Conservation (phyloP, 2,113 vertebrate species). For the Maccullochella peelii region DNA sequence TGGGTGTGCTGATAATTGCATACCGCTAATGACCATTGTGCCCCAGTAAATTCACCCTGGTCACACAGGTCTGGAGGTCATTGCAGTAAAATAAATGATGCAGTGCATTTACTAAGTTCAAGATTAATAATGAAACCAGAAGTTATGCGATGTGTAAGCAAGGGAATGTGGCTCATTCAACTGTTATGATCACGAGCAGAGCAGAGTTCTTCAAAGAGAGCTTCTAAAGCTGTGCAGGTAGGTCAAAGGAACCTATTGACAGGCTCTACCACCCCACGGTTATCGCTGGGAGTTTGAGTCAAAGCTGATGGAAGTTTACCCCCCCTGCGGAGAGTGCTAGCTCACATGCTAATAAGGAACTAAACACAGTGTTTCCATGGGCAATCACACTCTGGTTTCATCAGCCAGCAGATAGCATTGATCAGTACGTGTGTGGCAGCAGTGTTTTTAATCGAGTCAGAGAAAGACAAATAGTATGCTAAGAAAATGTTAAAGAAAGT, state of each 20-base stretch:
- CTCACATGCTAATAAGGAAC: slow-evolving; percentile 56
- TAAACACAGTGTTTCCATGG: slow-evolving; percentile 57
- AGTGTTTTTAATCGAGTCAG: slow-evolving; percentile 44
- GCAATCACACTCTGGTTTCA: slow-evolving; percentile 41
- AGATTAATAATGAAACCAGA: background rate
- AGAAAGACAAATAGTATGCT: slow-evolving; percentile 6
- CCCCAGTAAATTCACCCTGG: background rate
- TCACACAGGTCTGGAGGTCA: background rate
- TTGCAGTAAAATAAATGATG: background rate
- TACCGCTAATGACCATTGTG: background rate
- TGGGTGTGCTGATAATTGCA: background rate
- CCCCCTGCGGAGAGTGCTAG: slow-evolving; percentile 38
- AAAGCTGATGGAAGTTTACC: slow-evolving; percentile 35
- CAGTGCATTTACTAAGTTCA: background rate
- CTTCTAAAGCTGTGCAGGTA: slow-evolving; percentile 15
- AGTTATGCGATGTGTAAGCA: background rate
- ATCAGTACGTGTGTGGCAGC: slow-evolving; percentile 45
- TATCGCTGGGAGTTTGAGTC: slow-evolving; percentile 28
- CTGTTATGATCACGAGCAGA: background rate
- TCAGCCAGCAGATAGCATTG: slow-evolving; percentile 61
- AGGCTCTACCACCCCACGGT: slow-evolving; percentile 25
- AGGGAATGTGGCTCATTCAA: background rate
- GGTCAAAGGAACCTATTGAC: slow-evolving; percentile 55
- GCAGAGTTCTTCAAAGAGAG: slow-evolving; percentile 39
- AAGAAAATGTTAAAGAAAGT: slow-evolving; percentile 16